phyloP scores from a whole-genome alignment of 2,797 vertebrate species.

The Steatocranus sp. region DNA sequence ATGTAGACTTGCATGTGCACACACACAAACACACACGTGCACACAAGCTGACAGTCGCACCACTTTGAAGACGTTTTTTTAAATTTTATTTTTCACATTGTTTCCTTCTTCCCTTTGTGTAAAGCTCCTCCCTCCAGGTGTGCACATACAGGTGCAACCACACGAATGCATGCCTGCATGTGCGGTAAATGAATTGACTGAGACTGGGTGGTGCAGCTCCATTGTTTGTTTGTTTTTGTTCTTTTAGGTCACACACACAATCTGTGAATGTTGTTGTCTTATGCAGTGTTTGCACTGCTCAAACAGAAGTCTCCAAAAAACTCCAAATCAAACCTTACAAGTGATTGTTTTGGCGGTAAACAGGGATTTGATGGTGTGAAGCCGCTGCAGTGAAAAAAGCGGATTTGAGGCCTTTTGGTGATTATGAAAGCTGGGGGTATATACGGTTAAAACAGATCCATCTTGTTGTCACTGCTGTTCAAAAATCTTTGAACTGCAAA shows the following conservation, averaged over 20 bases:
- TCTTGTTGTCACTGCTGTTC: neutral
- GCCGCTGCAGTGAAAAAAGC: neutral
- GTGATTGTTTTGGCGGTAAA: neutral
- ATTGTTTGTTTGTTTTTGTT: neutral
- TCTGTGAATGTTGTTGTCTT: neutral
- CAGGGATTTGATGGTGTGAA: neutral
- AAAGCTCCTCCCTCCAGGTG: conserved; percentile 28
- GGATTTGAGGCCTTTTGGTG: conserved; percentile 25
- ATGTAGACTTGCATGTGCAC: neutral
- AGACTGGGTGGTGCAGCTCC: neutral
- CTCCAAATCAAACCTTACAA: neutral
- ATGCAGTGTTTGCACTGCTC: neutral
- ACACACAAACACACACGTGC: neutral
- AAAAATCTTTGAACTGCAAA: neutral
- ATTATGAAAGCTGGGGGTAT: conserved; percentile 1
- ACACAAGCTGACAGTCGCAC: neutral
- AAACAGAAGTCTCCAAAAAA: neutral
- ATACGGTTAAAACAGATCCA: conserved; percentile 17
- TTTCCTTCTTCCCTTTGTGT: neutral
- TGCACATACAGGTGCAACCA: conserved; percentile 10
- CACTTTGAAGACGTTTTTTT: neutral
- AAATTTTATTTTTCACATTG: neutral
- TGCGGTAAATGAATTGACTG: neutral
- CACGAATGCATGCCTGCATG: neutral
- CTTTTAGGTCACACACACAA: neutral